Conservation (phyloP, 2,113 vertebrate genomes). For the Sigmodon hispidus region DNA sequence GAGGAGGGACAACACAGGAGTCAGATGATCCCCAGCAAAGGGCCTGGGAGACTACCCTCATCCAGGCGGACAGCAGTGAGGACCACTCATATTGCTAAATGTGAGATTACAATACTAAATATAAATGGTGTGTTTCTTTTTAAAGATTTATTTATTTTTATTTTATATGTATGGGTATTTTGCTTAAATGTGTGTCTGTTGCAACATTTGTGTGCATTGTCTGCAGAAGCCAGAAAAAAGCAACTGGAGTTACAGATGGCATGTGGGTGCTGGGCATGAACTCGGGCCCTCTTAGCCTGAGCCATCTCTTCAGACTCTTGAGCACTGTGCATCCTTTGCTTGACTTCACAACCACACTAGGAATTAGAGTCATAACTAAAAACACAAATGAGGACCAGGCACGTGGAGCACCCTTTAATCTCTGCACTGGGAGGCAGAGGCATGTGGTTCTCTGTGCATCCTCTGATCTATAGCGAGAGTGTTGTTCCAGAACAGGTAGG, state of each 20-base stretch:
- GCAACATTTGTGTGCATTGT: too few species aligned
- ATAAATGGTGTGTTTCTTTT: background rate
- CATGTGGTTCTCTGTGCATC: background rate
- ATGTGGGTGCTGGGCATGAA: background rate
- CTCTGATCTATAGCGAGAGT: background rate
- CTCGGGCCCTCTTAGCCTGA: background rate
- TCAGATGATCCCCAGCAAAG: background rate
- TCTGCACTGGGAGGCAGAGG: background rate
- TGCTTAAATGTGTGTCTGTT: too few species aligned
- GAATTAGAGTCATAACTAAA: background rate
- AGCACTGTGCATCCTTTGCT: background rate
- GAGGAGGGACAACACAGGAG: too few species aligned
- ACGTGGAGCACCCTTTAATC: background rate
- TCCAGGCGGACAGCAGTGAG: background rate
- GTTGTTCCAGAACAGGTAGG: background rate
- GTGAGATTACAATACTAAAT: constrained; percentile 8
- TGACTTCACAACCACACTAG: background rate
- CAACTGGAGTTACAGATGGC: too few species aligned
- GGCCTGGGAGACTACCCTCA: background rate
- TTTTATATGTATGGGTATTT: too few species aligned
- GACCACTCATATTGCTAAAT: background rate
- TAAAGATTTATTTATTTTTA: too few species aligned
- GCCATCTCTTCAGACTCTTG: background rate
- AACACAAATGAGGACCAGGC: background rate
- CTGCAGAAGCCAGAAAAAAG: too few species aligned